Evolutionary conservation across 2,113 vertebrate genomes (phyloP).

Genomic region (Carassius gibelio): DNA sequence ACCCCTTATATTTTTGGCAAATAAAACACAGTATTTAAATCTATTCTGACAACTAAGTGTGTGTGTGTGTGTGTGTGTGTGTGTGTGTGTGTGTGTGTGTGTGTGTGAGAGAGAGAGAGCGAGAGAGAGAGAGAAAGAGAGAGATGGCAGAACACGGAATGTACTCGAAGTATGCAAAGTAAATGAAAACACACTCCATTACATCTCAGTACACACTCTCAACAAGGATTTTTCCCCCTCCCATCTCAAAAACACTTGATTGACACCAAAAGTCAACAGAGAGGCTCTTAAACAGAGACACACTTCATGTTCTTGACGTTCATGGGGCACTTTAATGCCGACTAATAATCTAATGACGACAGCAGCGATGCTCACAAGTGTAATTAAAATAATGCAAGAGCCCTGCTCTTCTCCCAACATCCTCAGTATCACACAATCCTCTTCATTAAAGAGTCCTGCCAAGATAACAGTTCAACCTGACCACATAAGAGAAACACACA

Average conservation of each 20-base stretch:
- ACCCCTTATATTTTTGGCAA: neutral
- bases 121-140: neutral
- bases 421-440: constrained; percentile 66
- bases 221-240: constrained; percentile 22
- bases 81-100: constrained; percentile 33
- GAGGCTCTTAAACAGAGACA: constrained; percentile 65
- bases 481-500: constrained; percentile 8
- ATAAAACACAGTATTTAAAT: neutral
- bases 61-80: constrained; percentile 32
- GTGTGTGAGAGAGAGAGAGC: neutral
- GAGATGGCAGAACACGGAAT: neutral
- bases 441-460: constrained; percentile 63
- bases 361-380: constrained; percentile 65
- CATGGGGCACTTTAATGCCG: constrained; percentile 63
- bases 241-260: constrained; percentile 51
- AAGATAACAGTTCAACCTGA: constrained; percentile 62
- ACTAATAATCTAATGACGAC: constrained; percentile 72
- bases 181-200: constrained; percentile 14
- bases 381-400: constrained; percentile 74
- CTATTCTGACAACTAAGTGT: constrained; percentile 1
- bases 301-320: constrained; percentile 67
- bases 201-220: constrained; percentile 45
- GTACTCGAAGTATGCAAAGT: neutral
- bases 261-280: constrained; percentile 59
- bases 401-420: constrained; percentile 67